phyloP scores from a whole-genome alignment of 2,888 invertebrate species.

The Drosophila mimica region DNA sequence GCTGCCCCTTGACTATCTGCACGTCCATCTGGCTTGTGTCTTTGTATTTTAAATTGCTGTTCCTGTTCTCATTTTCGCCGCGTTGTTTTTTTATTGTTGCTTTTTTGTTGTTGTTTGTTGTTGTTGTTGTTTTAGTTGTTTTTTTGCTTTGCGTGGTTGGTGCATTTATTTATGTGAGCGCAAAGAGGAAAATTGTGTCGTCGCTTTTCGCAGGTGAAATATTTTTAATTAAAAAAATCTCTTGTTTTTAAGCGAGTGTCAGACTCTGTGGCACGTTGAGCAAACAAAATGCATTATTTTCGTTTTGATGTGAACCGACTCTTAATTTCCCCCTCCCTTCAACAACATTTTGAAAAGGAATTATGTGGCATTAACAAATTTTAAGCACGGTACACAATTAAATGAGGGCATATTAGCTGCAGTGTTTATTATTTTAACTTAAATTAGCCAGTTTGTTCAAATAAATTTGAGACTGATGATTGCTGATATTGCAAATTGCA shows the following conservation, averaged over 20 bases:
- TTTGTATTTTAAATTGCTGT: conserved; percentile 76
- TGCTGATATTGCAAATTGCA: neutral
- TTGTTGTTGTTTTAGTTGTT: conserved; percentile 20
- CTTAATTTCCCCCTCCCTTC: neutral
- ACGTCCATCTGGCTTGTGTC: conserved; percentile 61
- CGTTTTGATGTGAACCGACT: neutral
- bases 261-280: conserved; percentile 37
- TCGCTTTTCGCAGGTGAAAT: conserved; percentile 72
- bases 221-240: conserved; percentile 80
- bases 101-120: conserved; percentile 21
- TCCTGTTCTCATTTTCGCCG: conserved; percentile 59
- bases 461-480: neutral
- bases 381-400: conserved; percentile 30
- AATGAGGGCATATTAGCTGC: conserved; percentile 31
- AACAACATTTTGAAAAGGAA: conserved; percentile 27
- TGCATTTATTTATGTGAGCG: conserved; percentile 74
- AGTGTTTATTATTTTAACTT: conserved; percentile 2
- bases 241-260: conserved; percentile 77
- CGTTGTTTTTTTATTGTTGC: conserved; percentile 27
- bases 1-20: neutral
- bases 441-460: conserved; percentile 21
- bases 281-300: conserved; percentile 52
- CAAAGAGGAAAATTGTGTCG: conserved; percentile 73
- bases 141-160: conserved; percentile 57
- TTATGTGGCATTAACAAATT: conserved; percentile 59